Evolutionary conservation across 1,140 invertebrate species (phyloP).

Genomic region (Cydia strobilella): DNA sequence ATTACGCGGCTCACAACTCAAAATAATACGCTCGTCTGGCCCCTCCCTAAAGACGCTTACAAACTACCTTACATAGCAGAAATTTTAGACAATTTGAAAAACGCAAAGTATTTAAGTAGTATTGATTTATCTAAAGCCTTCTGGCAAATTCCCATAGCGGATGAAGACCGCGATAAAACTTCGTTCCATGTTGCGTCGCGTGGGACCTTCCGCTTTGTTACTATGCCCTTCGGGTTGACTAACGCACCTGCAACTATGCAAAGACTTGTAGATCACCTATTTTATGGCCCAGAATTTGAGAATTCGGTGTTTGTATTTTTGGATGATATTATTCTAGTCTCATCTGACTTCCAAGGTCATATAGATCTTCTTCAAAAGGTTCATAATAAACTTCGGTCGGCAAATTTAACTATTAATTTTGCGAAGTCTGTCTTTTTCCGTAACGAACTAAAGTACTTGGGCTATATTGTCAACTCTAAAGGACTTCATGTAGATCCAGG

Average conservation of each 20-base stretch:
- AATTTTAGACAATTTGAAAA: too few species aligned
- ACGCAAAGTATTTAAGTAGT: slow-evolving; percentile 40
- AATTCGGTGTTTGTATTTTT: slow-evolving; percentile 2
- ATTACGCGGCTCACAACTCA: too few species aligned
- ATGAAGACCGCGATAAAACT: background rate
- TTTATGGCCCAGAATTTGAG: slow-evolving; percentile 12
- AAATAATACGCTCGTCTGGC: too few species aligned
- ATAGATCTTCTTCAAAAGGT: slow-evolving; percentile 43
- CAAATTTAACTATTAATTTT: background rate
- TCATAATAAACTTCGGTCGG: slow-evolving; percentile 38
- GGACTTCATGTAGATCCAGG: background rate
- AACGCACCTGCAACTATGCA: background rate
- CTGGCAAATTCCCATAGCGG: slow-evolving; percentile 28
- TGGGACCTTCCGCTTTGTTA: background rate
- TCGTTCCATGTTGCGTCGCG: too few species aligned
- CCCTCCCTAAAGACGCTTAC: too few species aligned
- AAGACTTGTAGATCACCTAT: background rate
- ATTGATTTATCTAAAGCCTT: slow-evolving; percentile 41
- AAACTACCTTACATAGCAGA: too few species aligned
- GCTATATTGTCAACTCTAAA: background rate
- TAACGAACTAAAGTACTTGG: background rate
- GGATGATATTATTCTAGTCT: slow-evolving; percentile 24
- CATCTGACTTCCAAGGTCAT: background rate
- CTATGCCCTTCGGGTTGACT: background rate
- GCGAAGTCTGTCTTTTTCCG: background rate